phyloP scores from a whole-genome alignment of 2,797 vertebrate species.

The Intellagama lesueurii region DNA sequence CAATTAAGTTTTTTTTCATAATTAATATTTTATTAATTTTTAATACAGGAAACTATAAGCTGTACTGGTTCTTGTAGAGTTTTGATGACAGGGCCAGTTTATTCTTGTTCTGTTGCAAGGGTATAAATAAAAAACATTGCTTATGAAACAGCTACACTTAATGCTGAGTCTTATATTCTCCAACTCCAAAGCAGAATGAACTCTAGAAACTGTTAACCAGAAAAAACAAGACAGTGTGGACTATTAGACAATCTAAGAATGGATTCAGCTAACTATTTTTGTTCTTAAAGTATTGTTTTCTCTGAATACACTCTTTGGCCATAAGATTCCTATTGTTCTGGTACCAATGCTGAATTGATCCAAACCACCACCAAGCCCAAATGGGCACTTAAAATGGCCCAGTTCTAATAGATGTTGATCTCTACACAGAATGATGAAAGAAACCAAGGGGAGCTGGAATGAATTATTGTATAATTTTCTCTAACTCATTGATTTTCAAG shows the following conservation, averaged over 20 bases:
- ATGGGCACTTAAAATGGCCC: background rate
- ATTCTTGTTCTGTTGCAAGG: background rate
- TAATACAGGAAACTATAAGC: slow-evolving; percentile 37
- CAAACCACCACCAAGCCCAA: no score
- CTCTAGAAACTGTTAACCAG: background rate
- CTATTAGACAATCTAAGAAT: background rate
- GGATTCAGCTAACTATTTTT: background rate
- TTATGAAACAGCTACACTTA: background rate
- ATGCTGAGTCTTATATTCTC: background rate
- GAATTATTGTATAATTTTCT: background rate
- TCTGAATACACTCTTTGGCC: background rate
- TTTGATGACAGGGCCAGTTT: background rate
- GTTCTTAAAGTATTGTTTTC: background rate
- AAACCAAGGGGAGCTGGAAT: background rate
- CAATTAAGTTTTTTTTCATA: slow-evolving; percentile 32
- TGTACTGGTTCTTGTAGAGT: background rate
- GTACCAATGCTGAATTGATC: background rate
- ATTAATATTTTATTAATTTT: slow-evolving; percentile 46
- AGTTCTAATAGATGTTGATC: background rate
- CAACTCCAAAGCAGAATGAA: no score
- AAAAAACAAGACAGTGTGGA: background rate
- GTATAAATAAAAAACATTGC: rapidly evolving
- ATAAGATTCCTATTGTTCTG: background rate
- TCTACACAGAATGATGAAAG: no score
- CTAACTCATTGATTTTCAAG: background rate